Evolutionary conservation across 2,797 vertebrate species (phyloP).

Genomic region (Delichon dasypus): DNA sequence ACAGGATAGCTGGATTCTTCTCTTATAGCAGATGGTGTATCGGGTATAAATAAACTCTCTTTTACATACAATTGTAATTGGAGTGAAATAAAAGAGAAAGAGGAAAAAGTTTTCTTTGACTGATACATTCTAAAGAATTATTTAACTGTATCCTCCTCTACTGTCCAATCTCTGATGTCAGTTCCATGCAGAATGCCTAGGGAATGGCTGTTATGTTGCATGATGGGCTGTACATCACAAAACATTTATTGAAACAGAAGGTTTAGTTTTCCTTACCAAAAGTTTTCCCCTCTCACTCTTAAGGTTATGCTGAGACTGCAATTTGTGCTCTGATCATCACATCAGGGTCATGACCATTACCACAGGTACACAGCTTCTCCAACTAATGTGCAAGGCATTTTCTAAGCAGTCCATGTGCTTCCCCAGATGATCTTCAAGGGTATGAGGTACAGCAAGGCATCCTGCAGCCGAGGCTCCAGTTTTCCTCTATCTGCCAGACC

Average conservation of each 20-base stretch:
- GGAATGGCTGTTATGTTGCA: rapidly evolving
- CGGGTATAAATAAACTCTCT: neutral
- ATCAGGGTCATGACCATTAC: neutral
- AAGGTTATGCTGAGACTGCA: neutral
- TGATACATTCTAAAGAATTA: neutral
- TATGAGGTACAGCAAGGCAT: neutral
- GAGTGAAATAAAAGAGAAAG: neutral
- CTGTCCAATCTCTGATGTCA: neutral
- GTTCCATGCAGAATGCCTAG: neutral
- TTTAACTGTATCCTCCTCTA: neutral
- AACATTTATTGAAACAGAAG: neutral
- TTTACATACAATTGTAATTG: neutral
- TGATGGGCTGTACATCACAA: neutral
- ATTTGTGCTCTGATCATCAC: neutral
- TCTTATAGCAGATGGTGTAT: neutral
- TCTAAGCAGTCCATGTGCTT: neutral
- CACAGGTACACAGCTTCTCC: neutral
- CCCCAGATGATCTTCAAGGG: neutral
- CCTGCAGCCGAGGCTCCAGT: neutral
- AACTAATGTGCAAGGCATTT: neutral
- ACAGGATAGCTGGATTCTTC: neutral
- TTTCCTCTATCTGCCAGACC: neutral
- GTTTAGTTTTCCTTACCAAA: neutral
- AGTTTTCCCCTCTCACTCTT: neutral
- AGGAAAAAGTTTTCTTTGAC: neutral